Conservation (phyloP, 2,113 vertebrate species). For the Nesoenas mayeri region DNA sequence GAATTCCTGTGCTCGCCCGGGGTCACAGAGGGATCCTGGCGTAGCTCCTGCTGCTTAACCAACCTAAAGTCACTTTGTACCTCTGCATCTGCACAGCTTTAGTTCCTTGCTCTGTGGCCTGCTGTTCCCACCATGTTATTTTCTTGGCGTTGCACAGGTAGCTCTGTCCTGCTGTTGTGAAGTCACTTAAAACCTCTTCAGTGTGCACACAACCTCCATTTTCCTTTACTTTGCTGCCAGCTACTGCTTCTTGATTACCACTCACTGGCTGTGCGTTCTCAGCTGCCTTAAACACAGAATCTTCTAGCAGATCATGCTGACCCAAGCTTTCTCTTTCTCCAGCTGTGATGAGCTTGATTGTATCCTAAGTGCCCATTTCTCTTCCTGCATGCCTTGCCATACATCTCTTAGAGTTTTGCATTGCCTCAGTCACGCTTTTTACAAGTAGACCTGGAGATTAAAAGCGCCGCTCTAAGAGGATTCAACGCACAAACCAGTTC, state of each 20-base stretch:
- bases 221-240: background rate
- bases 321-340: background rate
- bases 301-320: background rate
- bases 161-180: background rate
- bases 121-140: background rate
- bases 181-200: background rate
- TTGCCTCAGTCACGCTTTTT: background rate
- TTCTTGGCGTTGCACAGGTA: background rate
- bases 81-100: background rate
- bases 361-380: background rate
- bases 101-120: background rate
- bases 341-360: background rate
- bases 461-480: background rate
- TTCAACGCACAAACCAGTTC: background rate
- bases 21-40: background rate
- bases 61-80: background rate
- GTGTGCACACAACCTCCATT: background rate
- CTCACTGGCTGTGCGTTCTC: background rate
- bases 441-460: background rate
- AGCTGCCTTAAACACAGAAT: background rate
- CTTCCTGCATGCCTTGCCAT: background rate
- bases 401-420: background rate
- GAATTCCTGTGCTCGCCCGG: background rate
- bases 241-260: background rate
- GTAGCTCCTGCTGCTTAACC: background rate